These are phyloP conservation scores for Bufo gargarizans DNA, from an alignment of 2,113 vertebrate species.

Conservation along the genomic window DNA sequence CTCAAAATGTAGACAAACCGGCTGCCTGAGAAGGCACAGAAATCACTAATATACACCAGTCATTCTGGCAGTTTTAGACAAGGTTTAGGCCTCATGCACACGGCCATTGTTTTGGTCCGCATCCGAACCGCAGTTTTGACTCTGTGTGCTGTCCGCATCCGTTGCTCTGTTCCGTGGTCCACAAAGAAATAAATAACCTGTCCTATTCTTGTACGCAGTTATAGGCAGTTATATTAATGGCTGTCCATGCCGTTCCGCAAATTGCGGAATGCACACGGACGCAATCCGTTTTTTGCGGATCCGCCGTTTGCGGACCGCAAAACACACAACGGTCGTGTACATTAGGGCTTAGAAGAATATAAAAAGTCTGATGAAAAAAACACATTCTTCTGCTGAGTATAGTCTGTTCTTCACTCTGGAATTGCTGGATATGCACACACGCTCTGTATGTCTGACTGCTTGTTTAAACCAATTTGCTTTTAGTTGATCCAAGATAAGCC, in stretches of 20 bases:
- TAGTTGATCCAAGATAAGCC: background rate
- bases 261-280: too few relatives aligned
- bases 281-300: too few relatives aligned
- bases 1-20: conserved; percentile 52
- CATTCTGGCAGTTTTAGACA: conserved; percentile 32
- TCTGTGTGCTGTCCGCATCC: too few relatives aligned
- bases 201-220: too few relatives aligned
- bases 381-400: conserved; percentile 38
- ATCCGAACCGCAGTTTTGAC: too few relatives aligned
- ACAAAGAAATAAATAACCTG: too few relatives aligned
- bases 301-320: too few relatives aligned
- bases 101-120: too few relatives aligned
- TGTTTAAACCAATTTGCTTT: background rate
- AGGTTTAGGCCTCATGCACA: background rate
- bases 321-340: too few relatives aligned
- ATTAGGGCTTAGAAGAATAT: background rate
- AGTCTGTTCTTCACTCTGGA: conserved; percentile 3
- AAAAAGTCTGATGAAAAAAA: conserved; percentile 18
- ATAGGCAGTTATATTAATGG: too few relatives aligned
- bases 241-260: too few relatives aligned
- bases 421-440: conserved; percentile 22
- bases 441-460: background rate
- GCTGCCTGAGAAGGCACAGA: conserved; percentile 33
- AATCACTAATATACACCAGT: conserved; percentile 4
- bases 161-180: too few relatives aligned